Evolutionary conservation across 1,140 invertebrate genomes (phyloP), one percentile per base, ranked within the genome.

Genomic region (Pseudomyrmex pallidus): DNA sequence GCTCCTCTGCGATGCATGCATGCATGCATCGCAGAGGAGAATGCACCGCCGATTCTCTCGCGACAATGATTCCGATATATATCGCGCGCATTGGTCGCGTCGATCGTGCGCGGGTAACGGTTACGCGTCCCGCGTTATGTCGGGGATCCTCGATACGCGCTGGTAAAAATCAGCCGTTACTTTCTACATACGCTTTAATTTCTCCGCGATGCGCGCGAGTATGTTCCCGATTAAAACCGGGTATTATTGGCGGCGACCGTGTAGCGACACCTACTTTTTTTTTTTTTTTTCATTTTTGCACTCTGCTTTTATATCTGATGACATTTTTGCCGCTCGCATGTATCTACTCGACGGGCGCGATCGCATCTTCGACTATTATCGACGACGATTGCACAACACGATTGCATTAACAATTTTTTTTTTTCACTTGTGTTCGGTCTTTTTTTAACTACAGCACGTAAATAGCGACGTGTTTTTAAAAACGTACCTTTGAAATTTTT

Each of bases 161-260:
- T n/a, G 13, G 54, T 56, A 72, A 70, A 59, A 80, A 80, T 78
- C 64, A 70, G 52, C 22, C 64, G 76, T 78, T 78, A 78, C 72
- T 72, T 80, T 59, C 44, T 56, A 5, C 54, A 20, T n/a, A 22
- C 20, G 44, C 20, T 80, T 15, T 70, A 70, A 80, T 80, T 61
- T 61, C 64, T 68, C 10, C 13, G 52, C 10, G 12, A 35, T 4
- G 5, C 10, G 5, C 10, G 10, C 59, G 59, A 17, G 57, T 44
- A 12, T 48, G 20, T 44, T 70, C 44, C 44, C 66, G 35, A 59
- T 50, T 50, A 72, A 59, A 70, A 70, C 44, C 20, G 52, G 52
- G 12, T 25, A 78, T 78, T 67, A 78, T 78, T 67, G 63, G 20
- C 63, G 15, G 20, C 22, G n/a, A 25, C 22, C 22, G 15, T 54